phyloP scores from a whole-genome alignment of 2,113 vertebrate species.

The Eleginops maclovinus region DNA sequence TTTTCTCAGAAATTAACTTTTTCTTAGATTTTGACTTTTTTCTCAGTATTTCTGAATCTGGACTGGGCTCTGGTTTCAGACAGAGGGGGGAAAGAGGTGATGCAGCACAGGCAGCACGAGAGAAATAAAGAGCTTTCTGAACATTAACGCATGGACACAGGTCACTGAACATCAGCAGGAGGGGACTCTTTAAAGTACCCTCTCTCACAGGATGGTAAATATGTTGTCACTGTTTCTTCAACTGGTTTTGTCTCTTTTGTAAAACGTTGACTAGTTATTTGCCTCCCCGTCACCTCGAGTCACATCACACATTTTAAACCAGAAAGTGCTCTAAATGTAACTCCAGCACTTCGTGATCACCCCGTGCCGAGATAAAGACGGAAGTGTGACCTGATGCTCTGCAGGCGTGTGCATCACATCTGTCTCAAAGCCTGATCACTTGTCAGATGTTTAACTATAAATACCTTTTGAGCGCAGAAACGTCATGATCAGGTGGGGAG shows the following conservation, averaged over 20 bases:
- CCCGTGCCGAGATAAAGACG: background rate
- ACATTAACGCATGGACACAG: too few species aligned
- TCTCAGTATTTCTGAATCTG: too few species aligned
- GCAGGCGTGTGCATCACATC: too few species aligned
- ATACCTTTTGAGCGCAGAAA: slow-evolving; percentile 44
- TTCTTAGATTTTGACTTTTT: too few species aligned
- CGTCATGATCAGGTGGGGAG: slow-evolving; percentile 49
- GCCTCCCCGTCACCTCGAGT: background rate
- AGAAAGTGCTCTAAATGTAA: background rate
- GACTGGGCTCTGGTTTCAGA: too few species aligned
- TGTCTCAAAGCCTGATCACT: slow-evolving; percentile 20
- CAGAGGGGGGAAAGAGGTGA: too few species aligned
- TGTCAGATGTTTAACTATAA: slow-evolving; percentile 47
- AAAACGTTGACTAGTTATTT: background rate
- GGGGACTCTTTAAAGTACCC: too few species aligned
- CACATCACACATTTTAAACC: background rate
- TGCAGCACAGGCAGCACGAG: too few species aligned
- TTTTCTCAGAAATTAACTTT: too few species aligned
- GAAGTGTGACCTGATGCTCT: slow-evolving; percentile 7
- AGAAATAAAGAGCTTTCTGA: too few species aligned
- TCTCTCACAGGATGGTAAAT: background rate
- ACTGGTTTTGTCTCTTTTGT: background rate
- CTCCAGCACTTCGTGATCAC: background rate
- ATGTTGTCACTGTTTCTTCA: background rate
- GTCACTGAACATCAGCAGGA: too few species aligned